Evolutionary conservation across 1,140 invertebrate genomes (phyloP).

Genomic region (Cydia fagiglandana): DNA sequence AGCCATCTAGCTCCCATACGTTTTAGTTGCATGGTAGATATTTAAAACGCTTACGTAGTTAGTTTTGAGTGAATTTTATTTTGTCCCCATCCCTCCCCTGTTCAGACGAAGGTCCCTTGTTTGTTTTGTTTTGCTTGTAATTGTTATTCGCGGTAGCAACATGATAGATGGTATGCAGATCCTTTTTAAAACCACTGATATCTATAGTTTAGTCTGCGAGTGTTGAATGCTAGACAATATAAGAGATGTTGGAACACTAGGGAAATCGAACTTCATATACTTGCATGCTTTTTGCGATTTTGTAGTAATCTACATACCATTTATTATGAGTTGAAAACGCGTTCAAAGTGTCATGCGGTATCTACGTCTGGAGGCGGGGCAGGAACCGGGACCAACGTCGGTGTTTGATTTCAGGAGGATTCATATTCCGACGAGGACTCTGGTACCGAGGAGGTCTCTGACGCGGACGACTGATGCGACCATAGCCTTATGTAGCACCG

Average conservation of each 20-base stretch:
- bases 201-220: too few relatives aligned
- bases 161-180: not conserved
- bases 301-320: not conserved
- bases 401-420: conserved; percentile 77
- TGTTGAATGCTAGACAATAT: too few relatives aligned
- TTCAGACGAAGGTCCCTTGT: conserved; percentile 58
- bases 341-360: conserved; percentile 44
- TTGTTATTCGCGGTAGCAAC: not conserved
- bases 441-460: conserved; percentile 73
- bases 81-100: conserved; percentile 40
- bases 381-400: conserved; percentile 54
- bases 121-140: conserved; percentile 32
- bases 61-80: conserved; percentile 41
- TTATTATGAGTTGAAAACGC: not conserved
- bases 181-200: too few relatives aligned
- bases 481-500: conserved; percentile 34
- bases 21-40: conserved; percentile 59
- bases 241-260: too few relatives aligned
- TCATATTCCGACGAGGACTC: conserved; percentile 73
- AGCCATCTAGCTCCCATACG: conserved; percentile 60
- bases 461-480: conserved; percentile 67
- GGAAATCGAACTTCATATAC: not conserved
- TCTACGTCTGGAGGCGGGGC: conserved; percentile 59
- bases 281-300: not conserved
- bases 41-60: conserved; percentile 44